A percentile compares a stretch with the other conserved stretches of the same genome.
These are phyloP conservation scores for Caenorhabditis sulstoni DNA, from an alignment of 2,888 invertebrate genomes.

Conservation along the genomic window DNA sequence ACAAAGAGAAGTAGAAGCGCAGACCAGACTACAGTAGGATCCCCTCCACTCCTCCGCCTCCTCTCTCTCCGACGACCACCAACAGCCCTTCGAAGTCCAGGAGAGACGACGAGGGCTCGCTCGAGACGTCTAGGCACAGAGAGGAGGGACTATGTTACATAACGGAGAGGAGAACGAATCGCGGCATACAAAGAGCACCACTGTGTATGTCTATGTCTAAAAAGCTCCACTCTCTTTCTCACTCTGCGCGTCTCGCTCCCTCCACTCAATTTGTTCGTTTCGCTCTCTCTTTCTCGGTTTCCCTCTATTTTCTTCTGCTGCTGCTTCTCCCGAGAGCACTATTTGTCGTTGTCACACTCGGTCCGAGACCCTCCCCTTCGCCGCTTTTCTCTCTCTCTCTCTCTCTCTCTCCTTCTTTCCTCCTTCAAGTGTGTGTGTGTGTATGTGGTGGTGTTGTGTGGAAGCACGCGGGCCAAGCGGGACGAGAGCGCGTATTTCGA, in stretches of 20 bases:
- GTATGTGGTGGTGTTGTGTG: constrained; percentile 44
- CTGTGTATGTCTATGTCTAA: constrained; percentile 8
- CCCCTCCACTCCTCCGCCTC: too few relatives aligned
- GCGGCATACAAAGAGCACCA: constrained; percentile 26
- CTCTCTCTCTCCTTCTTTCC: constrained; percentile 3
- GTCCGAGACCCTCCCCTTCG: constrained; percentile 1
- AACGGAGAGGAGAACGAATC: constrained; percentile 20
- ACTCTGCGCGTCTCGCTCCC: constrained; percentile 24
- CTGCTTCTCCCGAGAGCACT: constrained; percentile 35
- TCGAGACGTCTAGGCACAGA: background rate
- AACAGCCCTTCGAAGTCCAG: background rate
- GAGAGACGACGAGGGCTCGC: constrained; percentile 11
- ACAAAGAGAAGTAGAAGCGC: constrained; percentile 18
- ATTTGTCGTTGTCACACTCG: constrained; percentile 50
- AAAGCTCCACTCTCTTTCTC: background rate
- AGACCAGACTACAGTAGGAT: constrained; percentile 27
- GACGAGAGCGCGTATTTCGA: constrained; percentile 34
- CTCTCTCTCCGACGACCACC: constrained; percentile 13
- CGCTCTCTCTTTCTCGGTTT: constrained; percentile 14
- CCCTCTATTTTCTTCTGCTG: background rate
- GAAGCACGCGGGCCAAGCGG: constrained; percentile 38
- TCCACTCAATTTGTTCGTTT: constrained; percentile 36
- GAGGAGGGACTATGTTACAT: constrained; percentile 38
- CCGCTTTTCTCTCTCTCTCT: background rate
- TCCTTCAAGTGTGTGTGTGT: constrained; percentile 32